These are phyloP conservation scores for Perca flavescens DNA, from an alignment of 2,113 vertebrate species.

Conservation along the genomic window DNA sequence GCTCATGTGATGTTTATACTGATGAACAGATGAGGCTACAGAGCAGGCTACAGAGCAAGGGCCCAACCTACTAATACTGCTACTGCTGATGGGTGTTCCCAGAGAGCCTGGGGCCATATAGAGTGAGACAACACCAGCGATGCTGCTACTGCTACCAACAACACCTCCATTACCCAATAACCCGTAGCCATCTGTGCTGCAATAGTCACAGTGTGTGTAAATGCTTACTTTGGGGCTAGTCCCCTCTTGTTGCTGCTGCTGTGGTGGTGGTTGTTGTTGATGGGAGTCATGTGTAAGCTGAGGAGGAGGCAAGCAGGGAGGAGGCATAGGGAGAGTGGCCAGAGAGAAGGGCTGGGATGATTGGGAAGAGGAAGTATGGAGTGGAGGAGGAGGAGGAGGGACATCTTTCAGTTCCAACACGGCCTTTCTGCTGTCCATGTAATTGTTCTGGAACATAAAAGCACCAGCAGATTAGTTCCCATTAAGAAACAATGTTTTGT, in stretches of 20 bases:
- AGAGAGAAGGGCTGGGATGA: conserved; percentile 88
- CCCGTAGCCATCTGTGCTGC: conserved; percentile 76
- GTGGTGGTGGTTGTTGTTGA: conserved; percentile 79
- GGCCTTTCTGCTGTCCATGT: conserved; percentile 92
- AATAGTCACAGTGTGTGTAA: conserved; percentile 87
- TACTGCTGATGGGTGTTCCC: conserved; percentile 81
- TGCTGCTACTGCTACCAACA: conserved; percentile 68
- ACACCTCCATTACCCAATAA: conserved; percentile 74
- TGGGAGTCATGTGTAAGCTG: conserved; percentile 81
- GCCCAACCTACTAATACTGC: conserved; percentile 65
- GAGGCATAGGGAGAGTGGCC: conserved; percentile 81
- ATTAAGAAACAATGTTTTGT: neutral
- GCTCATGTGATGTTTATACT: conserved; percentile 52
- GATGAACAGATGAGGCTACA: conserved; percentile 82
- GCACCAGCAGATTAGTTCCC: neutral
- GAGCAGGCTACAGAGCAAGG: conserved; percentile 77
- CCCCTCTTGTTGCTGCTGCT: conserved; percentile 84
- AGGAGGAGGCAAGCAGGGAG: conserved; percentile 85
- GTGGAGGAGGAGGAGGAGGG: conserved; percentile 89
- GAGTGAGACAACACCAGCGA: conserved; percentile 80
- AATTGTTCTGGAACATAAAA: conserved; percentile 83
- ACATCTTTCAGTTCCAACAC: conserved; percentile 92
- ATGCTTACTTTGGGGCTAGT: conserved; percentile 93
- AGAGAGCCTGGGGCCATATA: conserved; percentile 82
- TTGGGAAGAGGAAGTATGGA: conserved; percentile 84